Conservation (phyloP, 2,888 invertebrate species). For the Pomacea canaliculata region DNA sequence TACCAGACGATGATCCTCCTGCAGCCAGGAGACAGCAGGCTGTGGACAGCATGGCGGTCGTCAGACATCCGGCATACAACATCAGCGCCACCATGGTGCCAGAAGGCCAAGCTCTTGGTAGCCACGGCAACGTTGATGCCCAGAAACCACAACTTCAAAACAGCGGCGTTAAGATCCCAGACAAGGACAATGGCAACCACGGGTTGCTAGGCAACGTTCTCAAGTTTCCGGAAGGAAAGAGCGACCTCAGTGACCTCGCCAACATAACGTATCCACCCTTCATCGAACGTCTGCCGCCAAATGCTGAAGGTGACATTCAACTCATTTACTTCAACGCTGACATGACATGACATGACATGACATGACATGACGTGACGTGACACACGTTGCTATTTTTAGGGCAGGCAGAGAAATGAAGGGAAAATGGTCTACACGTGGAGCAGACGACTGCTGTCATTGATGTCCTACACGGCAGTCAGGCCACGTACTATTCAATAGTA, state of each 20-base stretch:
- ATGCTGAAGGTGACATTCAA: conserved; percentile 5
- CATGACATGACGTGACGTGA: too few species aligned
- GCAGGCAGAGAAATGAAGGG: too few species aligned
- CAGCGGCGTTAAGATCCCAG: neutral
- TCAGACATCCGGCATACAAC: neutral
- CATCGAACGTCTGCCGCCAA: conserved; percentile 3
- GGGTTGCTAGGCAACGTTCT: neutral
- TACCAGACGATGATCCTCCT: neutral
- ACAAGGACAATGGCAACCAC: neutral
- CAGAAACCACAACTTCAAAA: neutral
- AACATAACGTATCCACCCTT: conserved; percentile 18
- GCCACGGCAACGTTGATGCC: neutral
- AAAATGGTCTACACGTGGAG: too few species aligned
- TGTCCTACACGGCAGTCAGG: too few species aligned
- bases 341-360: too few species aligned
- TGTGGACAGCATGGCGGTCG: neutral
- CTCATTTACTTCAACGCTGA: neutral
- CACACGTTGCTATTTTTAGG: too few species aligned
- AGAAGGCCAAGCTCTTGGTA: neutral
- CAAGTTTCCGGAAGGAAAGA: neutral
- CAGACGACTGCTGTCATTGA: too few species aligned
- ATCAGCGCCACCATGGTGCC: neutral
- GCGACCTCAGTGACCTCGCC: neutral
- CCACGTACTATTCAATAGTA: too few species aligned
- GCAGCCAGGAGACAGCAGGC: neutral